Percentiles rank a stretch among this genome's conserved stretches.
phyloP scores from a whole-genome alignment of 1,140 invertebrate species.

The Araneus ventricosus region DNA sequence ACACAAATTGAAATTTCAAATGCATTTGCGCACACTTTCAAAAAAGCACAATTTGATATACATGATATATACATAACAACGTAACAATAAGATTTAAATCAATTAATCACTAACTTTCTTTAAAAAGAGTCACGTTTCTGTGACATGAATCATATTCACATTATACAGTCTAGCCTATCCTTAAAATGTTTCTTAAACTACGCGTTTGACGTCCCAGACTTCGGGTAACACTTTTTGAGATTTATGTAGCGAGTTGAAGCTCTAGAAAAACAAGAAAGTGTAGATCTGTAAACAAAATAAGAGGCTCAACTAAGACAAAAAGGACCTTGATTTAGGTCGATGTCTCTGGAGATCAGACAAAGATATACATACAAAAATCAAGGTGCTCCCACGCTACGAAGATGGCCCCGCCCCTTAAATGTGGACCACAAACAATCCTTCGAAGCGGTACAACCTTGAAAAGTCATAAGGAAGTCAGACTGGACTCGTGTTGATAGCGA shows the following conservation, averaged over 20 bases:
- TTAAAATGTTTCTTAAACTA: not conserved
- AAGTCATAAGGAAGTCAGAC: constrained; percentile 73
- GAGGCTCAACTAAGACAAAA: constrained; percentile 10
- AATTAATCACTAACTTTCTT: too few species aligned
- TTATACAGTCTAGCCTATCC: not conserved
- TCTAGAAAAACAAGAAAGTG: not conserved
- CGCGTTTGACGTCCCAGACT: not conserved
- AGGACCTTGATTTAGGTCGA: constrained; percentile 72
- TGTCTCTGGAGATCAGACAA: constrained; percentile 41
- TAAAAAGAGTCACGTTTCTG: not conserved
- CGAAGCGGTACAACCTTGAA: constrained; percentile 60
- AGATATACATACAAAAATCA: constrained; percentile 48
- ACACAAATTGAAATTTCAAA: too few species aligned
- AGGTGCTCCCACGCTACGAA: constrained; percentile 68
- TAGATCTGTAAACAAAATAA: constrained; percentile 48
- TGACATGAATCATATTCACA: not conserved
- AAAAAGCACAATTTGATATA: too few species aligned
- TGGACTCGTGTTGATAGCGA: constrained; percentile 59
- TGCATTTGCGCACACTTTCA: too few species aligned
- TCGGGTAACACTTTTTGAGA: not conserved
- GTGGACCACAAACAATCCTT: constrained; percentile 70
- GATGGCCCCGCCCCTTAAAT: constrained; percentile 66
- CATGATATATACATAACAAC: too few species aligned
- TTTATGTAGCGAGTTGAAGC: not conserved
- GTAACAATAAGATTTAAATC: too few species aligned